Evolutionary conservation across 2,113 vertebrate species (phyloP).

Genomic region (Myotis lucifugus): DNA sequence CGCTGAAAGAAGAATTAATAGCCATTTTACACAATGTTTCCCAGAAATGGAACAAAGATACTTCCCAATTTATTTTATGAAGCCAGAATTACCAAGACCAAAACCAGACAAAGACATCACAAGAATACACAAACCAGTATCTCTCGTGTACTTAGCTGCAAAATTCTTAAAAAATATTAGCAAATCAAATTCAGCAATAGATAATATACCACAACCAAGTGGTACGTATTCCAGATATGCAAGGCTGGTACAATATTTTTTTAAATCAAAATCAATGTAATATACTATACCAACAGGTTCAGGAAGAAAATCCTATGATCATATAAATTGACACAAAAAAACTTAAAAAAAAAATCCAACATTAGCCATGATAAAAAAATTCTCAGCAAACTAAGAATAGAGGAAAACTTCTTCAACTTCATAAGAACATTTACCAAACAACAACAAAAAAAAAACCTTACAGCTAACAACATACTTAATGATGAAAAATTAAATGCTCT

Average conservation of each 20-base stretch:
- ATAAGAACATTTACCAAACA: no score
- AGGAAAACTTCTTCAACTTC: no score
- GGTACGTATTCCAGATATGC: neutral
- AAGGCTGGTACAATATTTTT: neutral
- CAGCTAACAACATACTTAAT: no score
- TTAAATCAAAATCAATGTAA: neutral
- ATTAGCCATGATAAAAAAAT: neutral
- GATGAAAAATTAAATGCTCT: no score
- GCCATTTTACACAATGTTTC: neutral
- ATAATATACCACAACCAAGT: neutral
- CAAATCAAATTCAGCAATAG: neutral
- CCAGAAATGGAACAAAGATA: neutral
- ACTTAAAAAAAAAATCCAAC: neutral
- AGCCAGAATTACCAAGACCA: neutral
- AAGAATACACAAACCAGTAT: neutral
- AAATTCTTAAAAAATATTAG: constrained; percentile 19
- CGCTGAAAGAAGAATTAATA: neutral
- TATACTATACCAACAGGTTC: neutral
- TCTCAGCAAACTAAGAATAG: no score
- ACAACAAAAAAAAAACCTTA: no score
- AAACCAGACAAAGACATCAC: neutral
- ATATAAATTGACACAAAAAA: neutral
- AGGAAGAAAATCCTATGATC: neutral
- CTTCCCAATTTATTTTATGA: neutral
- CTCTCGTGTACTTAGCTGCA: neutral